Evolutionary conservation across 2,113 vertebrate species (phyloP).

Genomic region (Spea bombifrons): DNA sequence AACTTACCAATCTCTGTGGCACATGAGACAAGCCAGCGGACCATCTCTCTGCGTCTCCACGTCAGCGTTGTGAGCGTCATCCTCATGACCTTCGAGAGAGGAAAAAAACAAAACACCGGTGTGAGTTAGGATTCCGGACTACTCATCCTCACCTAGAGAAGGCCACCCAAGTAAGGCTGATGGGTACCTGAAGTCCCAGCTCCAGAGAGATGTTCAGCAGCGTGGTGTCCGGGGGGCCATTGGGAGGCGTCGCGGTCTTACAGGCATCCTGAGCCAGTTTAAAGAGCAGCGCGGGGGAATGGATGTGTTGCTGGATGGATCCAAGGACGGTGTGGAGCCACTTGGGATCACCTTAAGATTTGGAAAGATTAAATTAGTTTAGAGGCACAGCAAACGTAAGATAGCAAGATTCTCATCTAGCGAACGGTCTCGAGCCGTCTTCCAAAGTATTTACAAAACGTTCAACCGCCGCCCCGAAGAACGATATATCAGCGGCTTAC

Average conservation of each 20-base stretch:
- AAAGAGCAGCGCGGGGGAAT: slow-evolving; percentile 58
- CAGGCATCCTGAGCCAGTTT: slow-evolving; percentile 63
- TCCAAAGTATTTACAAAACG: too few species aligned
- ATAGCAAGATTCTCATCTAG: too few species aligned
- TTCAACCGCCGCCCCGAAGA: too few species aligned
- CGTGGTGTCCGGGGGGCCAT: slow-evolving; percentile 47
- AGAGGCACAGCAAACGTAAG: too few species aligned
- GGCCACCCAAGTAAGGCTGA: too few species aligned
- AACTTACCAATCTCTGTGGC: slow-evolving; percentile 64
- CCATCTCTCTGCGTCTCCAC: slow-evolving; percentile 65
- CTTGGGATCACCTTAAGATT: slow-evolving; percentile 56
- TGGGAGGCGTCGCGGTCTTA: slow-evolving; percentile 58
- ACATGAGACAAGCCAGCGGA: slow-evolving; percentile 63
- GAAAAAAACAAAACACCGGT: too few species aligned
- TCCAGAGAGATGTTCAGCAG: slow-evolving; percentile 61
- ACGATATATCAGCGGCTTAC: slow-evolving; percentile 45
- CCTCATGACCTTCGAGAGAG: slow-evolving; percentile 57
- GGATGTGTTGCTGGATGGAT: slow-evolving; percentile 63
- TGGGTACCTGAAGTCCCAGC: slow-evolving; percentile 57
- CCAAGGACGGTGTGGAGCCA: slow-evolving; percentile 59
- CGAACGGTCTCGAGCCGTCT: too few species aligned
- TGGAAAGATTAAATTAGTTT: neutral
- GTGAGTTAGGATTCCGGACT: too few species aligned
- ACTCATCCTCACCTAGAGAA: too few species aligned
- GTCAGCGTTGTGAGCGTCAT: slow-evolving; percentile 63